Base-by-base conservation (phyloP, 2,113 vertebrate species). In the Bufo gargarizans region DNA sequence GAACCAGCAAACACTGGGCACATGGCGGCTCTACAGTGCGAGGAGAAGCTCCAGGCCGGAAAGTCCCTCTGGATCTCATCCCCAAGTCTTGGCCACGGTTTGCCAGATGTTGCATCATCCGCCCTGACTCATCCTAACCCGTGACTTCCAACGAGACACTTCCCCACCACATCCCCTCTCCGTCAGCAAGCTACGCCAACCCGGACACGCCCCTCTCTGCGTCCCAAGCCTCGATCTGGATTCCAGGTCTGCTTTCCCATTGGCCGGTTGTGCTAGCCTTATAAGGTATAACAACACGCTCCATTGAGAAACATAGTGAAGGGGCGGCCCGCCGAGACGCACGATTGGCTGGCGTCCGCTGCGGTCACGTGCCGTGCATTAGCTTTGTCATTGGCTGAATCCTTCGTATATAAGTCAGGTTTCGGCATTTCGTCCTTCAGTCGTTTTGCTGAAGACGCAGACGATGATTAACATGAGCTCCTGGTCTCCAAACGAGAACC, bases 381-480 rank as follows among this genome's bases (percentile, higher is more conserved):
- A 0, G 47, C 20, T 6, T 65, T 63, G 0, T 20, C 45, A 88
- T 88, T 88, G 87, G 87, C 47, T 53, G 22, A 65, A n/a, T 0
- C 3, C 16, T 17, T 12, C 9, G 2, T 88, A 88, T 88, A 88
- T 83, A 88, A 76, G n/a, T 7, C 47, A 9, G 43, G 3, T 22
- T 22, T 59, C 47, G 7, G 58, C 19, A 10, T 7, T 59, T 50
- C 4, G 33, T n/a, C 43, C 69, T 76, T 83, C 81, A 88, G 87
- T 88, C 87, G 87, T 88, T 83, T 88, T 84, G 87, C 87, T 67
- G 56, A 55, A 77, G 87, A 77, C 58, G 87, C 87, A 83, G 87
- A 88, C 71, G 87, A 88, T 77, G 87, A 50, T 88, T 84, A 88
- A 83, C 87, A 88, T 88, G 87, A 88, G 58, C 87, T n/a, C 80